Evolutionary conservation across 2,888 invertebrate species (phyloP).

Genomic region (Pinctada fucata): DNA sequence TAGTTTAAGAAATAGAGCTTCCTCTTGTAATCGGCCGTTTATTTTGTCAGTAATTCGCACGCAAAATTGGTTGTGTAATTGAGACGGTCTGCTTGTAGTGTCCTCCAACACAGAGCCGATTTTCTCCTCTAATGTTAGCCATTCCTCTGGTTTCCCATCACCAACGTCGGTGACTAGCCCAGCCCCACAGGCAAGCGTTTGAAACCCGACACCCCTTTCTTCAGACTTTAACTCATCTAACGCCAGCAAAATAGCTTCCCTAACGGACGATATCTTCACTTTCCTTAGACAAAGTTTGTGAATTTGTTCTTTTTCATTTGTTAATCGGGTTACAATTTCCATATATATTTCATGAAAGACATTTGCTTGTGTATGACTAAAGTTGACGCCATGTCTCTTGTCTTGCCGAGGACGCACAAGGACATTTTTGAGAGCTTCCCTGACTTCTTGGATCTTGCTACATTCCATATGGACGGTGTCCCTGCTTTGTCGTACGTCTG

Average conservation of each 20-base stretch:
- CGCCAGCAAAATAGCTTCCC: constrained; percentile 64
- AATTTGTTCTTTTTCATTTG: constrained; percentile 55
- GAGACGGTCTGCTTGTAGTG: neutral
- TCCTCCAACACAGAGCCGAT: constrained; percentile 50
- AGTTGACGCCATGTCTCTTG: constrained; percentile 41
- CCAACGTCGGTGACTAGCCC: constrained; percentile 48
- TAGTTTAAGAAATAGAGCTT: constrained; percentile 5
- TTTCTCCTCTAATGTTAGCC: constrained; percentile 65
- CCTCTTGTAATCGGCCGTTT: constrained; percentile 8
- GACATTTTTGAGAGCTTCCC: constrained; percentile 66
- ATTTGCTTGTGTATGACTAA: constrained; percentile 40
- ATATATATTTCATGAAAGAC: constrained; percentile 64
- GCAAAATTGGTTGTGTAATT: constrained; percentile 23
- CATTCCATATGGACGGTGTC: constrained; percentile 51
- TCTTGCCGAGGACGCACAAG: constrained; percentile 48
- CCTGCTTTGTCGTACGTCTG: constrained; percentile 46
- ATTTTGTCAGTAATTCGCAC: constrained; percentile 29
- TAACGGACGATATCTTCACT: constrained; percentile 65
- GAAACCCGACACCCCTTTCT: constrained; percentile 47
- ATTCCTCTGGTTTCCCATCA: constrained; percentile 57
- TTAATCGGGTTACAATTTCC: constrained; percentile 53
- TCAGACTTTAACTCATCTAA: constrained; percentile 48
- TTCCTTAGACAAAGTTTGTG: constrained; percentile 59
- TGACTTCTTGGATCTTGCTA: constrained; percentile 49
- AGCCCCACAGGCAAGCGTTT: constrained; percentile 36